These are phyloP conservation scores for Nomada lathburiana DNA, from an alignment of 2,888 invertebrate species.

Conservation along the genomic window DNA sequence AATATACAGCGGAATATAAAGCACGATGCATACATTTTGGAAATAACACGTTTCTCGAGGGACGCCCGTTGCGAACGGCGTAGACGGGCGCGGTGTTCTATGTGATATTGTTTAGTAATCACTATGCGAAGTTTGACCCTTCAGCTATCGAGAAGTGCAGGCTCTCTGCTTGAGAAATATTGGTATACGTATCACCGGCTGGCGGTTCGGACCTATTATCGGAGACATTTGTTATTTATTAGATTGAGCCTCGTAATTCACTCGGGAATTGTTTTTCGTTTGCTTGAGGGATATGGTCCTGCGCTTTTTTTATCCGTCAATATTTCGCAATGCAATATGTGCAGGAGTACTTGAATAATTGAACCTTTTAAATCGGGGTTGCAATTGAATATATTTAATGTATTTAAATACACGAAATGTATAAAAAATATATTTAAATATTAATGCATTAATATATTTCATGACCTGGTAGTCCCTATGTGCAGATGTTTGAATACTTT, in stretches of 20 bases:
- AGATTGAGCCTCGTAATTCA: conserved; percentile 3
- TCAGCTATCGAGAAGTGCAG: conserved; percentile 5
- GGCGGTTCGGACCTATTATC: neutral
- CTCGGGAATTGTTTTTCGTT: too few species aligned
- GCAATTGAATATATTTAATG: too few species aligned
- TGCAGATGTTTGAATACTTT: too few species aligned
- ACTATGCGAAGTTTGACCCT: conserved; percentile 1
- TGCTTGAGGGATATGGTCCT: too few species aligned
- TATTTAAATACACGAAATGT: too few species aligned
- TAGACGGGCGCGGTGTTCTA: neutral
- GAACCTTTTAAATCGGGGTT: too few species aligned
- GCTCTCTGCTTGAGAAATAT: conserved; percentile 7
- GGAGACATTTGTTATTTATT: neutral
- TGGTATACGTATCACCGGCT: conserved; percentile 13
- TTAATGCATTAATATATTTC: too few species aligned
- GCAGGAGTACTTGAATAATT: too few species aligned
- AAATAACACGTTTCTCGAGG: conserved; percentile 17
- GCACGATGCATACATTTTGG: conserved; percentile 29
- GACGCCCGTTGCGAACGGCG: neutral
- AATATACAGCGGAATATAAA: conserved; percentile 26
- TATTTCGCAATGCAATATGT: too few species aligned
- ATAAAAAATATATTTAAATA: too few species aligned
- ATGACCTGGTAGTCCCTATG: too few species aligned
- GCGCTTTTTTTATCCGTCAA: too few species aligned
- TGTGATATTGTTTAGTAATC: conserved; percentile 24